These are phyloP conservation scores for Drosophila mojavensis DNA, from an alignment of 1,140 invertebrate genomes.

Conservation along the genomic window DNA sequence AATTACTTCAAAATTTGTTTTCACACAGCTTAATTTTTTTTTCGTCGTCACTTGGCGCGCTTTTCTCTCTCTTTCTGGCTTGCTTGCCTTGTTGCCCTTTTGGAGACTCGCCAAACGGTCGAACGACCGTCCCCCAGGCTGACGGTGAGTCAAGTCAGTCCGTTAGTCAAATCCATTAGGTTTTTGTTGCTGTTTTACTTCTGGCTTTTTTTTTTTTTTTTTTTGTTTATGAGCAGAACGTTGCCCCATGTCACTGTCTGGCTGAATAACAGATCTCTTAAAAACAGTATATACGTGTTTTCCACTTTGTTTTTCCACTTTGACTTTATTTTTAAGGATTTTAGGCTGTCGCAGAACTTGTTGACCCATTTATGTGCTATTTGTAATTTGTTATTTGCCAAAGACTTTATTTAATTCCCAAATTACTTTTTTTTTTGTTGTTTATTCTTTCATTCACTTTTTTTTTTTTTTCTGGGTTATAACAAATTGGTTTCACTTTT, in stretches of 20 bases:
- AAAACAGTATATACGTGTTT: neutral
- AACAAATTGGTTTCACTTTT: neutral
- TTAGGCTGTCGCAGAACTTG: slow-evolving; percentile 47
- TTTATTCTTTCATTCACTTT: too few relatives aligned
- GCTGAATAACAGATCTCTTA: slow-evolving; percentile 30
- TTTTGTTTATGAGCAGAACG: slow-evolving; percentile 58
- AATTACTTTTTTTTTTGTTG: too few relatives aligned
- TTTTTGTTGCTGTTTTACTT: slow-evolving; percentile 46
- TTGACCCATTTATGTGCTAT: slow-evolving; percentile 54
- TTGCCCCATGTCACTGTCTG: slow-evolving; percentile 52
- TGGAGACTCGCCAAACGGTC: slow-evolving; percentile 57
- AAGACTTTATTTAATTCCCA: slow-evolving; percentile 2
- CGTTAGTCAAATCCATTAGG: slow-evolving; percentile 79
- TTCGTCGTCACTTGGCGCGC: slow-evolving; percentile 30
- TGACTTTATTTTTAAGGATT: slow-evolving; percentile 40
- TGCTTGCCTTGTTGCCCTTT: slow-evolving; percentile 63
- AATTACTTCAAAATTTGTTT: slow-evolving; percentile 73
- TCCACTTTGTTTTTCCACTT: slow-evolving; percentile 16
- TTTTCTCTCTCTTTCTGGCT: neutral
- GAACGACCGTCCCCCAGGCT: slow-evolving; percentile 18
- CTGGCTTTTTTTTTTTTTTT: slow-evolving; percentile 46
- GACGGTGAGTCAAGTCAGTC: slow-evolving; percentile 36
- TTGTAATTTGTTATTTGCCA: slow-evolving; percentile 41
- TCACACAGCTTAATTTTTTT: slow-evolving; percentile 52
- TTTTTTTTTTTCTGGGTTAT: too few relatives aligned